phyloP scores from a whole-genome alignment of 2,888 invertebrate species.

The Gonocerus acuteangulatus region DNA sequence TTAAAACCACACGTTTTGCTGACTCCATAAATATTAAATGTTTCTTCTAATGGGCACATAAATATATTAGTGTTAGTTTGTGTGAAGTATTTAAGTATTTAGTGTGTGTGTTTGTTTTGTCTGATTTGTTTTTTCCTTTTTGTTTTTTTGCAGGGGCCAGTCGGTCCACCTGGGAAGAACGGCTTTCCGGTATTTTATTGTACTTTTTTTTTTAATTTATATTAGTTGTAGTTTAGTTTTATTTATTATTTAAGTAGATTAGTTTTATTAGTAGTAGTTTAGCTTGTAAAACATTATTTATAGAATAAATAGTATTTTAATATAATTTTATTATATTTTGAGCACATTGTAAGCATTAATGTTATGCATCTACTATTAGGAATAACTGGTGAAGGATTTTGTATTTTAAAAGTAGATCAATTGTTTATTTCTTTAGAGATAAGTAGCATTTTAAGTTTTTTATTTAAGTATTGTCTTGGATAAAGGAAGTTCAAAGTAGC shows the following conservation, averaged over 20 bases:
- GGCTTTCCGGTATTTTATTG: constrained; percentile 72
- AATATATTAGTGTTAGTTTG: neutral
- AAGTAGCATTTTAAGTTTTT: neutral
- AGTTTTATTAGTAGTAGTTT: neutral
- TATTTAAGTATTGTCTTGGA: neutral
- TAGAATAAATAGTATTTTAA: neutral
- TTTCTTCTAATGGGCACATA: no score
- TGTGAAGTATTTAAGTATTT: constrained; percentile 30
- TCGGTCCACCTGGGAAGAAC: constrained; percentile 76
- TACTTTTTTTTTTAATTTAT: constrained; percentile 22
- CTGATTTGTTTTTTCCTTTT: constrained; percentile 34
- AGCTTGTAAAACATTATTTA: neutral
- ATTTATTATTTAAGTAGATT: constrained; percentile 21
- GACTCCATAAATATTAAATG: no score
- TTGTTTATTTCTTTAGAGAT: constrained; percentile 32
- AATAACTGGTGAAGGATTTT: neutral
- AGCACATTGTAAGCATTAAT: neutral
- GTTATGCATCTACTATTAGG: no score
- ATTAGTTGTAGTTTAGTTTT: constrained; percentile 7
- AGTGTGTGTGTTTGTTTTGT: constrained; percentile 39
- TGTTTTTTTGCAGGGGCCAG: constrained; percentile 58
- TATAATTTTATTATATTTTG: no score
- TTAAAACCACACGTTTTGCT: neutral
- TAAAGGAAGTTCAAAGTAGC: neutral
- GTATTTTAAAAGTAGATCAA: constrained; percentile 19